Percentiles rank a stretch among this genome's conserved stretches.
phyloP scores from a whole-genome alignment of 2,797 vertebrate genomes.

The Linurgus olivaceus region DNA sequence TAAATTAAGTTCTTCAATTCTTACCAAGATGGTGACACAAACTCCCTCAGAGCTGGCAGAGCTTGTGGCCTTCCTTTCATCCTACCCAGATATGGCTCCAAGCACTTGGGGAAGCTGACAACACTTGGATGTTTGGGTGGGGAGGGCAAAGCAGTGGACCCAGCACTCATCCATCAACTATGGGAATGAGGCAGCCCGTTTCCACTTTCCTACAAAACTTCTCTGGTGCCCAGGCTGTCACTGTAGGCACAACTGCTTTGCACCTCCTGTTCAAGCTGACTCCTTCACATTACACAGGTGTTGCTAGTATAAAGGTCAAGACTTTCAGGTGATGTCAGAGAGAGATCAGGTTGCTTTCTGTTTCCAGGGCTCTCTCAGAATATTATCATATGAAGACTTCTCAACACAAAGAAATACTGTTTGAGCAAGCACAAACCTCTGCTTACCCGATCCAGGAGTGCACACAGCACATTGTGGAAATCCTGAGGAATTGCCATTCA shows the following conservation, averaged over 20 bases:
- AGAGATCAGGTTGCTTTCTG: neutral
- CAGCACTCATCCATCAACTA: neutral
- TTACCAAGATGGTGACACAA: neutral
- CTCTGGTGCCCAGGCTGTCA: neutral
- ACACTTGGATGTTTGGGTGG: fast-evolving
- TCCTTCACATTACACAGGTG: neutral
- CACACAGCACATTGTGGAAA: neutral
- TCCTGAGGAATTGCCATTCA: neutral
- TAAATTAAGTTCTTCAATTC: neutral
- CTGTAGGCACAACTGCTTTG: fast-evolving
- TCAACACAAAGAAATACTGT: neutral
- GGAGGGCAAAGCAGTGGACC: neutral
- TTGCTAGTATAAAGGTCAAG: neutral
- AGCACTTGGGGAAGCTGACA: fast-evolving
- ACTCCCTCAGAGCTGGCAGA: neutral
- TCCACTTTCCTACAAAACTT: neutral
- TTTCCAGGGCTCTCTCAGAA: neutral
- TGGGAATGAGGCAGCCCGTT: fast-evolving
- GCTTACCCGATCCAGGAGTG: neutral
- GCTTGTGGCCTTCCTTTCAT: neutral
- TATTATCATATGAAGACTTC: neutral
- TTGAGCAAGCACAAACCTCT: neutral
- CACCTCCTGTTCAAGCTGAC: neutral
- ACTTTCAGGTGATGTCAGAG: neutral
- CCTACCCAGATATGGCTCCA: fast-evolving